Evolutionary conservation across 2,888 invertebrate genomes (phyloP), one percentile per base, ranked within the genome.

Genomic region (Drosophila gaucha): DNA sequence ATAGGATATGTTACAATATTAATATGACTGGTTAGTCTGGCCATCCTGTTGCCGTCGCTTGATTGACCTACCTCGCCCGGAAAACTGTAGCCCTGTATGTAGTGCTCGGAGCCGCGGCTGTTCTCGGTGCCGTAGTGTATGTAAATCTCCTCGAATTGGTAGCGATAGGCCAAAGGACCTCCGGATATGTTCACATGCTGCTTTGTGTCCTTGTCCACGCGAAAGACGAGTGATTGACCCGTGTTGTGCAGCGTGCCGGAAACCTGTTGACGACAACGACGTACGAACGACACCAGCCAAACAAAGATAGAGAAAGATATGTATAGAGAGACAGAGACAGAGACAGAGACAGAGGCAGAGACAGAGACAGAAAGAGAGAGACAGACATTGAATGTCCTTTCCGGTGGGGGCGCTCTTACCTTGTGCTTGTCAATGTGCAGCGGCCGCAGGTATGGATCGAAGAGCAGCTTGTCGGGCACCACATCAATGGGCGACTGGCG

Each of bases 401-500:
- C 33, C 39, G 36, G 16, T 43, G 16, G 5, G 24, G 12, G 0
- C 3, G 16, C 35, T 30, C 52, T 62, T 67, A 98, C 98, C 95
- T 96, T 96, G 92, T 97, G 96, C 92, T 98, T 98, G 92, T 98
- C 97, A 90, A 99, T 95, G 91, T 97, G 96, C 86, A 99, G 94
- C 78, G 96, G 95, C 89, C 97, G 94, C 75, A 99, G 94, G 93
- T 97, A 96, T 8, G 99, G 99, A 93, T 99, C 99, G 93, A 96
- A 99, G 67, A 99, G 95, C 74, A 99, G 93, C 91, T 97, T 96
- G 88, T 96, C 96, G 2, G 99, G 99, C 90, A 99, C 98, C 78
- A 99, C 95, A 93, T 99, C 97, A 91, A 99, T 97, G 2, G 99
- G 99, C 71, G 98, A 98, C 93, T 99, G 99, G 72, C 98, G 94